Evolutionary conservation across 2,888 invertebrate species (phyloP).

Genomic region (Pachycephus smyrnensis): DNA sequence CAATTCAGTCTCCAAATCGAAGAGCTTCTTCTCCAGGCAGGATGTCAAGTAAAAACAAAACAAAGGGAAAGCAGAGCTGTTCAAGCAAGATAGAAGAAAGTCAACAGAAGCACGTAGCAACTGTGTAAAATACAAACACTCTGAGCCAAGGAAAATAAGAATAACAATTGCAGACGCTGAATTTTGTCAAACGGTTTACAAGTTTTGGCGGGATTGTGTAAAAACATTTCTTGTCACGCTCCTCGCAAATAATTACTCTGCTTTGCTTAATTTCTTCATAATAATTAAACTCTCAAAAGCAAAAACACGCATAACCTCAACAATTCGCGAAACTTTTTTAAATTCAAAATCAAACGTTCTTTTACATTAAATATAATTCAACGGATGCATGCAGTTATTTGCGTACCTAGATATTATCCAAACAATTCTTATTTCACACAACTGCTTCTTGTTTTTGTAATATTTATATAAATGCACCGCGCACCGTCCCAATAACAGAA

Average conservation of each 20-base stretch:
- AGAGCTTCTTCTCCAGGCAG: conserved; percentile 21
- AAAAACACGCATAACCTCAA: not conserved
- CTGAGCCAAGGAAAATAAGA: not conserved
- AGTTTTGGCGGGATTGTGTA: not conserved
- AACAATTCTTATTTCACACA: not conserved
- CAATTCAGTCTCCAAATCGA: conserved; percentile 50
- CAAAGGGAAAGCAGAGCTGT: not conserved
- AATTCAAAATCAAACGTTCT: not conserved
- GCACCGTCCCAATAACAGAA: not conserved
- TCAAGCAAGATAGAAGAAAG: not conserved
- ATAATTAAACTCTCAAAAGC: not conserved
- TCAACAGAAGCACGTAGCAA: not conserved
- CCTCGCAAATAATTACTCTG: not conserved
- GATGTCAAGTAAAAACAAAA: not conserved
- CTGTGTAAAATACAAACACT: not conserved
- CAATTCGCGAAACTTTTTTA: not conserved
- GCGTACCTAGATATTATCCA: not conserved
- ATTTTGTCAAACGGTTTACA: not conserved
- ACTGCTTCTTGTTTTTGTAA: not conserved
- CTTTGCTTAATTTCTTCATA: not conserved
- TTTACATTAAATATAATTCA: not conserved
- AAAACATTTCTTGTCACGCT: not conserved
- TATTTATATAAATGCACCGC: not conserved
- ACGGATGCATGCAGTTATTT: not conserved
- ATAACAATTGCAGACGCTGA: not conserved